These are phyloP conservation scores for Argya squamiceps DNA, from an alignment of 2,797 vertebrate species.

Conservation along the genomic window DNA sequence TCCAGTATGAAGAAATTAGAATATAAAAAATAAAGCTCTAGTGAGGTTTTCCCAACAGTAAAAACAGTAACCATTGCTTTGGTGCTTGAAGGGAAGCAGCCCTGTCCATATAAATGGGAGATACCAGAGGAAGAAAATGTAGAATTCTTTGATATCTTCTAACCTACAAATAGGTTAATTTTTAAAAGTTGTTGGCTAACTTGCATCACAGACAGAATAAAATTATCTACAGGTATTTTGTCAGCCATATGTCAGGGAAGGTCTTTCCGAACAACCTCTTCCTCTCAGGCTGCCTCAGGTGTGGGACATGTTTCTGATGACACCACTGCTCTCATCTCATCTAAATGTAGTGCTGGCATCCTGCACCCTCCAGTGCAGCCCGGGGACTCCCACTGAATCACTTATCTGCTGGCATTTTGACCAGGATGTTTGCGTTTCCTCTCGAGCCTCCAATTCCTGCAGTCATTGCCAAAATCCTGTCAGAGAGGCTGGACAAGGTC, in stretches of 20 bases:
- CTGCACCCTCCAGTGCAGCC: background rate
- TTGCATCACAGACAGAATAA: background rate
- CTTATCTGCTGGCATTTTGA: conserved; percentile 29
- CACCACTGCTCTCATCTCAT: background rate
- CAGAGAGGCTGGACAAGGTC: conserved; percentile 66
- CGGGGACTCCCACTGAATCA: conserved; percentile 8
- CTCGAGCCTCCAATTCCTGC: conserved; percentile 6
- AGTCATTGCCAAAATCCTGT: conserved; percentile 64
- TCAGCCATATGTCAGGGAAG: background rate
- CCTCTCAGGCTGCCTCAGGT: background rate
- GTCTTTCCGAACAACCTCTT: background rate
- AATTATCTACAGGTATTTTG: background rate
- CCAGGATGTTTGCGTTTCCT: conserved; percentile 16
- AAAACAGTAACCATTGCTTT: background rate
- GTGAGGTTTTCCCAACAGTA: background rate
- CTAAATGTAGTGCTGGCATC: conserved; percentile 24
- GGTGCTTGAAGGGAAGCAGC: background rate
- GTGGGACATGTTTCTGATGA: background rate
- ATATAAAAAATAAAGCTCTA: background rate
- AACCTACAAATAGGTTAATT: background rate
- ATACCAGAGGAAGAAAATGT: background rate
- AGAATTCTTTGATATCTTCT: background rate
- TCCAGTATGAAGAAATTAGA: background rate
- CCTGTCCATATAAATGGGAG: background rate
- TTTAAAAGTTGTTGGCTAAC: background rate